Conservation (phyloP, 2,797 vertebrate species). For the Macropus fuliginosus region DNA sequence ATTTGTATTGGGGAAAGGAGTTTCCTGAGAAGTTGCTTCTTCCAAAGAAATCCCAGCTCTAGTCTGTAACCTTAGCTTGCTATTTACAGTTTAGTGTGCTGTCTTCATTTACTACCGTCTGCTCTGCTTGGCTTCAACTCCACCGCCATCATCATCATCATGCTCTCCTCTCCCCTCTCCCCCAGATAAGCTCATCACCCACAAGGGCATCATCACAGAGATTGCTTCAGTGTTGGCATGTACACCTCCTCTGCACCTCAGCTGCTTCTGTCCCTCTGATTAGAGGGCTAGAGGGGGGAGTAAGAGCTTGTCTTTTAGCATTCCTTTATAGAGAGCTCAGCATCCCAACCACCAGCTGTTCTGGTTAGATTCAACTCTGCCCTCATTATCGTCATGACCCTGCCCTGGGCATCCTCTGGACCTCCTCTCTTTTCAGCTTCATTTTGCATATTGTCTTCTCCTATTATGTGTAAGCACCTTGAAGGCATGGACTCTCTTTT, state of each 20-base stretch:
- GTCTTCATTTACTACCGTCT: background rate
- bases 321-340: background rate
- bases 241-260: background rate
- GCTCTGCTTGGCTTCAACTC: background rate
- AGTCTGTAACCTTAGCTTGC: background rate
- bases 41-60: background rate
- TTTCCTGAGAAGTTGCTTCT: background rate
- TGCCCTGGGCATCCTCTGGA: background rate
- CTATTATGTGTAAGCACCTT: background rate
- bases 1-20: background rate
- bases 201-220: background rate
- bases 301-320: background rate
- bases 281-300: background rate
- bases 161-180: background rate
- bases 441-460: background rate
- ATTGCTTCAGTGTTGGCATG: background rate
- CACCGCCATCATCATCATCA: background rate
- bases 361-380: background rate
- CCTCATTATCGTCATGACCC: background rate
- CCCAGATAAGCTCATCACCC: background rate
- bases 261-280: background rate
- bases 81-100: background rate
- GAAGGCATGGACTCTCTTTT: background rate
- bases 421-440: background rate
- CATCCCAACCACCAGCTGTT: background rate